A percentile compares a stretch with the other conserved stretches of the same genome.
Conservation (phyloP, 1,140 invertebrate genomes). For the Stegodyphus mimosarum region DNA sequence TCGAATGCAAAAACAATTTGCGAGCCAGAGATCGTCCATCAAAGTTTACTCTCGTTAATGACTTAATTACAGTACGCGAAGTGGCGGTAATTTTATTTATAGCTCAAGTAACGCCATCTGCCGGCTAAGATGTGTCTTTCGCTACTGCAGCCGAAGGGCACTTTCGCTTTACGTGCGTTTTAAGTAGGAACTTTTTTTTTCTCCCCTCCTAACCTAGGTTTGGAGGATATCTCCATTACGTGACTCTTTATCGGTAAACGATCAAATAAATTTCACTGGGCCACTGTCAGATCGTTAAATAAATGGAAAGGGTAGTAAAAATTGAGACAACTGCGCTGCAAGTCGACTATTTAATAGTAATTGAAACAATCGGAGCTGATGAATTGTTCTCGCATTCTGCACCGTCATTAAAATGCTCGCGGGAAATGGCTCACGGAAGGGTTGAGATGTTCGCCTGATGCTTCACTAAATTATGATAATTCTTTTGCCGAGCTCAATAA, state of each 20-base stretch:
- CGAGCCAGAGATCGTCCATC: slow-evolving; percentile 36
- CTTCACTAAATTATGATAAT: slow-evolving; percentile 51
- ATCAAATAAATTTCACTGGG: slow-evolving; percentile 53
- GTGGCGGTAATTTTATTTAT: slow-evolving; percentile 58
- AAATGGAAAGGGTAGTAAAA: slow-evolving; percentile 51
- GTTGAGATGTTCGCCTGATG: neutral
- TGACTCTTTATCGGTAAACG: slow-evolving; percentile 57
- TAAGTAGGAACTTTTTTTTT: slow-evolving; percentile 34
- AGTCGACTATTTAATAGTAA: slow-evolving; percentile 36
- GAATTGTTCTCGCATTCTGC: slow-evolving; percentile 32
- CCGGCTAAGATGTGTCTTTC: slow-evolving; percentile 6
- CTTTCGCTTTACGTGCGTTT: slow-evolving; percentile 1
- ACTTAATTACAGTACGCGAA: slow-evolving; percentile 51
- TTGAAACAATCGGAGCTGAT: slow-evolving; percentile 52
- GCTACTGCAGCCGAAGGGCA: slow-evolving; percentile 27
- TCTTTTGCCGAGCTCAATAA: slow-evolving; percentile 18
- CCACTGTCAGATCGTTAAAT: slow-evolving; percentile 51
- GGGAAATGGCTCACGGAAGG: slow-evolving; percentile 4
- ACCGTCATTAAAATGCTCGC: slow-evolving; percentile 13
- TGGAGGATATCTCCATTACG: slow-evolving; percentile 53
- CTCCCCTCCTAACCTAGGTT: neutral
- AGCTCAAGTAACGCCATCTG: slow-evolving; percentile 51
- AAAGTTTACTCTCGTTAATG: slow-evolving; percentile 57
- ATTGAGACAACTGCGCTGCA: neutral
- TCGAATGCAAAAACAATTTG: slow-evolving; percentile 55